These are phyloP conservation scores for Atherinomorus stipes DNA, from an alignment of 2,113 vertebrate genomes.

Conservation along the genomic window DNA sequence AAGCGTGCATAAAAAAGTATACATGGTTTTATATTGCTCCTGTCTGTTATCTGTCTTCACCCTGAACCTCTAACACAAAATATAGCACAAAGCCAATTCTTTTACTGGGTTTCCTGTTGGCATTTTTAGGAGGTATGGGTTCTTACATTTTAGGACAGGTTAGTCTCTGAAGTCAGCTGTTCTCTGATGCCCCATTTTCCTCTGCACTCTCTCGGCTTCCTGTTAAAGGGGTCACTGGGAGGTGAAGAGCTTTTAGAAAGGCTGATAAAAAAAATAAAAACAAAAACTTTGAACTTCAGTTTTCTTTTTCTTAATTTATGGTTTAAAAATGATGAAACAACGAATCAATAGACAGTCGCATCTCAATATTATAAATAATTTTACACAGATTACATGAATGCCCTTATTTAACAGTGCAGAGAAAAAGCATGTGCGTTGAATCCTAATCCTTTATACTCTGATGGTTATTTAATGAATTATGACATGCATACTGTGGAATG, in stretches of 20 bases:
- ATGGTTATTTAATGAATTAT: slow-evolving; percentile 27
- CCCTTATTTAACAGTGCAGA: not conserved
- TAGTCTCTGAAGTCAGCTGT: slow-evolving; percentile 57
- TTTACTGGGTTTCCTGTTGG: slow-evolving; percentile 32
- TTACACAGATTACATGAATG: not conserved
- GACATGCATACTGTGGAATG: slow-evolving; percentile 11
- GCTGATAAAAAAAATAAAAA: too few relatives aligned
- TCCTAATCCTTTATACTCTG: not conserved
- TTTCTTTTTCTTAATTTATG: too few relatives aligned
- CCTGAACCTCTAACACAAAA: slow-evolving; percentile 8
- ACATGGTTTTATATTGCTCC: not conserved
- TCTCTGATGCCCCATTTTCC: slow-evolving; percentile 23
- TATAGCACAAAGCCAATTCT: slow-evolving; percentile 15
- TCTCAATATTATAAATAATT: not conserved
- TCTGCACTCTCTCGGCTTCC: slow-evolving; percentile 23
- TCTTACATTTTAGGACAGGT: slow-evolving; percentile 42
- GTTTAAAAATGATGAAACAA: too few relatives aligned
- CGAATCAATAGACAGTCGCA: too few relatives aligned
- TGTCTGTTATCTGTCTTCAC: slow-evolving; percentile 34
- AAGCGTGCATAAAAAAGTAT: not conserved
- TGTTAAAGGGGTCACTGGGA: not conserved
- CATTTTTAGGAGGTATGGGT: slow-evolving; percentile 37
- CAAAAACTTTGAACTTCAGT: too few relatives aligned
- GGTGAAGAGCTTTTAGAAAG: too few relatives aligned
- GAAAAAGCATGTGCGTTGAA: slow-evolving; percentile 13